Evolutionary conservation across 2,797 vertebrate species (phyloP), one percentile per base, ranked within the genome.

Genomic region (Melanotaenia pygmaea): DNA sequence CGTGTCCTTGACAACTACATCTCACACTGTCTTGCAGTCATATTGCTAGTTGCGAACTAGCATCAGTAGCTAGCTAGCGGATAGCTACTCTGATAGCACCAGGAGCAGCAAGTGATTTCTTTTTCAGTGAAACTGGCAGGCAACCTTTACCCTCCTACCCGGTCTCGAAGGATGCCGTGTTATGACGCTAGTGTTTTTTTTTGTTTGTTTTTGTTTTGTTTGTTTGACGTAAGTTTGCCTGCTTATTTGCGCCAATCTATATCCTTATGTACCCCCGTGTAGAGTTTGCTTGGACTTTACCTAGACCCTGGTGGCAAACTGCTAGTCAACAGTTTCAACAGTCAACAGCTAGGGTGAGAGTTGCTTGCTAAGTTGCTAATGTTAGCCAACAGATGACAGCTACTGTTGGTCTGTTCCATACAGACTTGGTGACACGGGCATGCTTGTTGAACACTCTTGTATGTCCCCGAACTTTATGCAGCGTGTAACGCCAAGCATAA

Each of bases 51-150:
- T 81, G 50, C 83, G 84, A 91, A 86, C 70, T 89, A 77, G 82
- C 67, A 88, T 89, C 80, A 70, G 72, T 8, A 78, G 86, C 84
- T 87, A 90, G 83, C 87, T 76, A 59, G 91, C 84, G 87, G 79
- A 74, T 70, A 65, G 83, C 81, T 84, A 74, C 59, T 64, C 43
- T 74, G 70, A 72, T 81, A 79, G 67, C 71, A 71, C 59, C 24
- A 68, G 67, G 13, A 78, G 69, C 86, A 85, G 83, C 72, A 84
- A 91, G 86, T 88, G 81, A 85, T 85, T 88, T 75, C 12, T 82
- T 38, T 72, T 67, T 67, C 67, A 74, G 58, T 79, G 64, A 77
- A 53, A 68, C 79, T 78, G 77, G 30, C 67, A 79, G 72, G 62
- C 67, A 70, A 79, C 57, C 30, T 38, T 54, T 64, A 72, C 53